Base-by-base conservation (phyloP, 2,888 invertebrate genomes). In the Calliphora vomitoria region DNA sequence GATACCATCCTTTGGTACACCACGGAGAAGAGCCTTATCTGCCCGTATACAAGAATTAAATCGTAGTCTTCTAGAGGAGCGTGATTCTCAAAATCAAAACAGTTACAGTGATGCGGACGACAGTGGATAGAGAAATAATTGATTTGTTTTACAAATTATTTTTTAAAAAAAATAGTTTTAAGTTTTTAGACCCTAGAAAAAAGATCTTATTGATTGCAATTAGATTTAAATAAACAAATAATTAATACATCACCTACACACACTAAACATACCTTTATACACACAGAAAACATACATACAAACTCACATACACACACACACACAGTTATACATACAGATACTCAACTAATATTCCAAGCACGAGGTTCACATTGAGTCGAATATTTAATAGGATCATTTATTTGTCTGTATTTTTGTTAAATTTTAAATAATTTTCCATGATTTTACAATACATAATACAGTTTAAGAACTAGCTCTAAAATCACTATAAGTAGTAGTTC, bases 1-100 rank as follows among this genome's bases (percentile, higher is more conserved):
- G 83, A 91, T 91, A 89, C 93, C 93, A 86, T 93, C 93, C 5
- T 93, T 93, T 86, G 92, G 93, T 86, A 93, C 94, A 81, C 93
- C 93, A 74, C 91, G 94, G 50, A 91, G 94, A 47, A 92, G 94
- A 91, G 93, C 93, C 53, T 90, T 94, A 88, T 94, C 94, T 60
- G 93, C 94, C 84, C 92, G 93, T 85, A 93, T 94, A 69, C 93
- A 93, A 91, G 94, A 94, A 91, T 90, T 94, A 53, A 94, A 94
- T 89, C 93, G 93, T 90, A 93, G 93, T 88, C 90, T 93, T 88
- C 90, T 94, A 86, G 92, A 94, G 90, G 94, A 93, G 89, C 93
- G 93, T 66, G 92, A 93, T 55, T 90, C 90, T 41, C 92, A 92
- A 90, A 93, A 93, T 86, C 93, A 92, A 89, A 93, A 93, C 88